Evolutionary conservation across 2,113 vertebrate genomes (phyloP).

Genomic region (Eubucco bourcierii): DNA sequence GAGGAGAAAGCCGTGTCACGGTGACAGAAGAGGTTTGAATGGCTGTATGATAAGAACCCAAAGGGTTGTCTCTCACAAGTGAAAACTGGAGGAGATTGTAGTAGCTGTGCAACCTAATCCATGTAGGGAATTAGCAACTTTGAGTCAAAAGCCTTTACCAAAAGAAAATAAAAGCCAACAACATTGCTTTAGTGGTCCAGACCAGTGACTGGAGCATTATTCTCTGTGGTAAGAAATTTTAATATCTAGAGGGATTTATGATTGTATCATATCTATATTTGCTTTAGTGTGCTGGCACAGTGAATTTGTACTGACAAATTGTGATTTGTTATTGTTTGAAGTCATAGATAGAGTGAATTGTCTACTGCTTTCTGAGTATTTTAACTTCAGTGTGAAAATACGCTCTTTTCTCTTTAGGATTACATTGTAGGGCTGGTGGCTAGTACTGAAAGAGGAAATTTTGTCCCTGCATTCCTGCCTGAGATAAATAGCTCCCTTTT

Average conservation of each 20-base stretch:
- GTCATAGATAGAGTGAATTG: background rate
- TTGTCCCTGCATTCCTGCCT: background rate
- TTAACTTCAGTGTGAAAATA: background rate
- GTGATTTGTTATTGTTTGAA: background rate
- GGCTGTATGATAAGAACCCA: background rate
- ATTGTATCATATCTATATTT: background rate
- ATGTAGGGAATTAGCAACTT: background rate
- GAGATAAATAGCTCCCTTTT: background rate
- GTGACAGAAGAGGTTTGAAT: background rate
- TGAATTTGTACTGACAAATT: background rate
- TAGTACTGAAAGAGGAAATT: background rate
- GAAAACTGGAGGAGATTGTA: background rate
- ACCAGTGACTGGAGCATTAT: background rate
- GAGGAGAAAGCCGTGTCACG: background rate
- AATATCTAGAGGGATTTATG: background rate
- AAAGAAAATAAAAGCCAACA: background rate
- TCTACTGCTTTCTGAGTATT: background rate
- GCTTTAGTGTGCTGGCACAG: background rate
- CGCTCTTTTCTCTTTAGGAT: background rate
- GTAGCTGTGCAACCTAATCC: background rate
- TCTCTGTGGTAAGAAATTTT: background rate
- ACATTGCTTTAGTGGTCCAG: background rate
- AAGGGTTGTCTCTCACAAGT: background rate
- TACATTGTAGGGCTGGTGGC: background rate
- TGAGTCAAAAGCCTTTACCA: background rate